Base-by-base conservation (phyloP, 53 echinoderm and acorn worm species). In the Holothuria leucospilota region DNA sequence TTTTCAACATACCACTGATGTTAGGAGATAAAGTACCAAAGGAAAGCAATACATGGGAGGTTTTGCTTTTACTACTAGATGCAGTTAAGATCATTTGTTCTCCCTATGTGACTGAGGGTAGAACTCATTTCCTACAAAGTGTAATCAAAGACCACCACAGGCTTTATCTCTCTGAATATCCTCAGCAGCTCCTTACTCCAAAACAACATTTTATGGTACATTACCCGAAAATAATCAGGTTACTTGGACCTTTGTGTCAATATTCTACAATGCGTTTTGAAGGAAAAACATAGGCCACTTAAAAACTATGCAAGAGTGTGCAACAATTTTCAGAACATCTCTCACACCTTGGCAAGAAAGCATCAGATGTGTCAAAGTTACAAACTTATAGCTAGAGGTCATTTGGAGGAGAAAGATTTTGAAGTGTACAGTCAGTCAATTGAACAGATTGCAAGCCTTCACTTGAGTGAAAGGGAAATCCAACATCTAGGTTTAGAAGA, bases 141-240 rank as follows among this genome's bases (percentile, higher is more conserved):
- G 64, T 85, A 30, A 67, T 88, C 23, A 66, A 71, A 29, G 69
- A 86, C 21, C 86, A 90, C 42, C 90, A 79, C 78, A 86, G 77
- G 79, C 74, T 85, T 63, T 89, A 64, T 73, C 59, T 67, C 40
- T 59, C 68, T 58, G 70, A 77, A 68, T 90, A 77, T 59, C 62
- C 79, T 11, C 13, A 86, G 1, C 69, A 78, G 46, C 64, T 39
- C 6, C 59, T 89, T 18, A 89, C 41, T 24, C 49, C 72, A 72
- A 89, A 89, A 39, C 90, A 91, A 25, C 91, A 91, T 62, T 84
- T 87, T 25, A 49, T 82, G 39, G 49, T 59, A 25, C 91, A 91
- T 64, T 87, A 91, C 51, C 87, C 87, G 10, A 56, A 84, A 10
- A 63, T 39, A 23, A 84, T 91, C 0, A 81, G 84, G 63, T 26